These are phyloP conservation scores for Serinus canaria DNA, from an alignment of 2,113 vertebrate genomes.

Conservation along the genomic window DNA sequence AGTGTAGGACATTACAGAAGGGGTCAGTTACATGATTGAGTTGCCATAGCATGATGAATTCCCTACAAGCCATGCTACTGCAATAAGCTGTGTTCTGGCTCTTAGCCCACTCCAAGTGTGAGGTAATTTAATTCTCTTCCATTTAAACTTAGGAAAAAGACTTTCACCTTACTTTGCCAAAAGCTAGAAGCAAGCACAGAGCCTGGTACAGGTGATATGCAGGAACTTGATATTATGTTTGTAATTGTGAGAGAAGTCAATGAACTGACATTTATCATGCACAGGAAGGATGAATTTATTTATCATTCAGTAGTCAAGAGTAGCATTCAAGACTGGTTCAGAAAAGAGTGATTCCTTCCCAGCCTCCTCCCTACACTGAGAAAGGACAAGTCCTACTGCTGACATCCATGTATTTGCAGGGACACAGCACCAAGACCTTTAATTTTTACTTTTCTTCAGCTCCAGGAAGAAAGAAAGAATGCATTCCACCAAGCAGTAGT, in stretches of 20 bases:
- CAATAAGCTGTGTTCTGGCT: not conserved
- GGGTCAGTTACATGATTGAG: not conserved
- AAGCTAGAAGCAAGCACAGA: not conserved
- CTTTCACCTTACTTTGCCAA: not conserved
- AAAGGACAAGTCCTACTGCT: not conserved
- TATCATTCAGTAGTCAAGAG: not conserved
- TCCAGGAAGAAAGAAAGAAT: not conserved
- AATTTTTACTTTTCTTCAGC: not conserved
- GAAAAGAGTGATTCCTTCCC: not conserved
- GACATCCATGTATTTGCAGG: not conserved
- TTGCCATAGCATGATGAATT: not conserved
- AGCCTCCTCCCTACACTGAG: not conserved
- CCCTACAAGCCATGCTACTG: not conserved
- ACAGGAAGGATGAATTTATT: not conserved
- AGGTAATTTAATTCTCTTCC: not conserved
- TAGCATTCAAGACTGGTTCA: not conserved
- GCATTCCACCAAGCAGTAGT: not conserved
- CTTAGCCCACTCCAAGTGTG: not conserved
- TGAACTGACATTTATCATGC: not conserved
- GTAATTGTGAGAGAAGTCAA: not conserved
- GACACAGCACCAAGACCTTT: not conserved
- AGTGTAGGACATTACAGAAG: not conserved
- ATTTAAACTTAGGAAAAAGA: not conserved
- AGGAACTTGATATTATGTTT: not conserved
- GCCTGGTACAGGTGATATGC: not conserved